Evolutionary conservation across 2,888 invertebrate species (phyloP).

Genomic region (Tryphoninae sp.): DNA sequence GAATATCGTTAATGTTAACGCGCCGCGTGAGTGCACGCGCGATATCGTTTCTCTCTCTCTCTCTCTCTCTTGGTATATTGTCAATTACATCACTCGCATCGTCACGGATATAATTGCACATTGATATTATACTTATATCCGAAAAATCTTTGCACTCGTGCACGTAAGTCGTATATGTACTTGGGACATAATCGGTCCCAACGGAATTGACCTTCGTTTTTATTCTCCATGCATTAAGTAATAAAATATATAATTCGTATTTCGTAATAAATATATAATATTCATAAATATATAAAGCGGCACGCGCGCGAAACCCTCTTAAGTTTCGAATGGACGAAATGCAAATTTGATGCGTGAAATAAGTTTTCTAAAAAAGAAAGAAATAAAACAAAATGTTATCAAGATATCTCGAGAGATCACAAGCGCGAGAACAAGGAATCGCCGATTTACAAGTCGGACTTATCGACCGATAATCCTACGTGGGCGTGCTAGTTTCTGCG

Average conservation of each 20-base stretch:
- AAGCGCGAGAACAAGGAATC: slow-evolving; percentile 3
- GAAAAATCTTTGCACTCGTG: slow-evolving; percentile 32
- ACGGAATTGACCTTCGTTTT: slow-evolving; percentile 30
- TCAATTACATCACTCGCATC: slow-evolving; percentile 26
- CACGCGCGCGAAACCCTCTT: slow-evolving; percentile 4
- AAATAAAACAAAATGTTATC: neutral
- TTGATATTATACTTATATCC: slow-evolving; percentile 28
- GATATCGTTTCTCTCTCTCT: too few relatives aligned
- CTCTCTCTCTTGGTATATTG: neutral
- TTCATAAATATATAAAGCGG: neutral
- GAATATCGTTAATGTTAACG: too few relatives aligned
- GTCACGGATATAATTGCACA: slow-evolving; percentile 33
- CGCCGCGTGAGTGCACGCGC: too few relatives aligned
- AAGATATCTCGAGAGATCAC: neutral
- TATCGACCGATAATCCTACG: slow-evolving; percentile 25
- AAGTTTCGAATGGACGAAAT: neutral
- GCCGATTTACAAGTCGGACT: slow-evolving; percentile 4
- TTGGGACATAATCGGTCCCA: slow-evolving; percentile 24
- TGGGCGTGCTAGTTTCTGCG: slow-evolving; percentile 5
- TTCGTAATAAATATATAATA: too few relatives aligned
- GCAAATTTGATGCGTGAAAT: neutral
- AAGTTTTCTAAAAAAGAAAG: neutral
- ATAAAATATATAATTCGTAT: slow-evolving; percentile 19
- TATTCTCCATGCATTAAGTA: slow-evolving; percentile 3
- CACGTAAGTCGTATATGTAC: neutral